Percentiles rank a stretch among this genome's conserved stretches.
phyloP scores from a whole-genome alignment of 2,888 invertebrate species.

The Dyspetes luteomarginatus region DNA sequence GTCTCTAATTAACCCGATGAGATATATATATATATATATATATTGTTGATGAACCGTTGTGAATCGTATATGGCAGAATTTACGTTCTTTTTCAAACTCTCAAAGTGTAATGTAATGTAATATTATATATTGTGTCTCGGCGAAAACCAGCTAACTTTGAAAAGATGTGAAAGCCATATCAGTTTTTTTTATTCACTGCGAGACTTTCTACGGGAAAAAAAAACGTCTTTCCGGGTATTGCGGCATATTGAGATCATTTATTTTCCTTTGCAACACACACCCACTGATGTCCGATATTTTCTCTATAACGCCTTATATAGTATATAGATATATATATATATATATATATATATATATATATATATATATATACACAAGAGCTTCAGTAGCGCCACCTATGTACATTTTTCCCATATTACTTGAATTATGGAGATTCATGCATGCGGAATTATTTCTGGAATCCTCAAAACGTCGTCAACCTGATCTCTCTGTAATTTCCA shows the following conservation, averaged over 20 bases:
- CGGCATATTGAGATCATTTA: constrained; percentile 29
- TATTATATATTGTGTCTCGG: background rate
- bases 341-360: background rate
- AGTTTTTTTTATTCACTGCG: constrained; percentile 37
- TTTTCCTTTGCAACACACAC: constrained; percentile 3
- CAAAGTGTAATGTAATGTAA: background rate
- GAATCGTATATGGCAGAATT: background rate
- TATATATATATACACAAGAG: background rate
- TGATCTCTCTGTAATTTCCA: background rate
- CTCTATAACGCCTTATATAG: background rate
- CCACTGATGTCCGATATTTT: background rate
- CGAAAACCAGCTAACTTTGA: constrained; percentile 11
- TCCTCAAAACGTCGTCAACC: background rate
- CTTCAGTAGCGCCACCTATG: constrained; percentile 1
- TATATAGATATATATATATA: background rate
- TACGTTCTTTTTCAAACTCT: constrained; percentile 15
- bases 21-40: too few species aligned
- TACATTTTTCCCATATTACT: background rate
- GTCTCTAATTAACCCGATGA: constrained; percentile 12
- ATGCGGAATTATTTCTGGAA: background rate
- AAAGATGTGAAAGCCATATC: constrained; percentile 43
- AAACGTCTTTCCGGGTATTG: constrained; percentile 52
- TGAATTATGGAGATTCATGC: too few species aligned
- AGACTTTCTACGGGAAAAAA: constrained; percentile 58
- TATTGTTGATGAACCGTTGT: constrained; percentile 19